These are phyloP conservation scores for Caerostris darwini DNA, from an alignment of 1,140 invertebrate genomes.

Conservation along the genomic window DNA sequence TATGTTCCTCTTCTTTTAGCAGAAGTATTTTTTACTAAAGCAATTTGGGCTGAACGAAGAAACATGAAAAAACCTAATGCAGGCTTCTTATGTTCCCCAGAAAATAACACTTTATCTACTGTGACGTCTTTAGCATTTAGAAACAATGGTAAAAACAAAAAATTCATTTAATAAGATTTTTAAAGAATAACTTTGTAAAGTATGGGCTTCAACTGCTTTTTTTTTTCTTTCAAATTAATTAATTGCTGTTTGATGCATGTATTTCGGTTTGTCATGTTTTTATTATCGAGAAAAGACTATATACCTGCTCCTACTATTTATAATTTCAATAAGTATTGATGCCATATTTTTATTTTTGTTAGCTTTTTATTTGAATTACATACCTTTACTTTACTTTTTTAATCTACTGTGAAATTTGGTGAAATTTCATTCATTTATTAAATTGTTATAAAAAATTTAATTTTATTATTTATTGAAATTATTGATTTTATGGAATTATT, in stretches of 20 bases:
- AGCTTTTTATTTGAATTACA: too few relatives aligned
- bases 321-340: background rate
- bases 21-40: background rate
- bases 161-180: background rate
- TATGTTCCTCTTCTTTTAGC: background rate
- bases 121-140: constrained; percentile 45
- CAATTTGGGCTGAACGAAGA: background rate
- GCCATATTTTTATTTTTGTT: background rate
- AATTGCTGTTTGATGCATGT: background rate
- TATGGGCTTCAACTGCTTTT: background rate
- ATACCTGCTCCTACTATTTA: background rate
- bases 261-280: background rate
- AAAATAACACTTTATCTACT: background rate
- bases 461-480: too few relatives aligned
- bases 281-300: background rate
- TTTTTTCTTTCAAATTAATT: background rate
- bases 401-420: too few relatives aligned
- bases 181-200: background rate
- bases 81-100: background rate
- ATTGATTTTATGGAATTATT: too few relatives aligned
- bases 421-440: too few relatives aligned
- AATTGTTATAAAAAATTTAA: too few relatives aligned
- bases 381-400: too few relatives aligned
- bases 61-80: background rate
- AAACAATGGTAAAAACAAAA: constrained; percentile 24